Evolutionary conservation across 2,797 vertebrate species (phyloP).

Genomic region (Dermochelys coriacea): DNA sequence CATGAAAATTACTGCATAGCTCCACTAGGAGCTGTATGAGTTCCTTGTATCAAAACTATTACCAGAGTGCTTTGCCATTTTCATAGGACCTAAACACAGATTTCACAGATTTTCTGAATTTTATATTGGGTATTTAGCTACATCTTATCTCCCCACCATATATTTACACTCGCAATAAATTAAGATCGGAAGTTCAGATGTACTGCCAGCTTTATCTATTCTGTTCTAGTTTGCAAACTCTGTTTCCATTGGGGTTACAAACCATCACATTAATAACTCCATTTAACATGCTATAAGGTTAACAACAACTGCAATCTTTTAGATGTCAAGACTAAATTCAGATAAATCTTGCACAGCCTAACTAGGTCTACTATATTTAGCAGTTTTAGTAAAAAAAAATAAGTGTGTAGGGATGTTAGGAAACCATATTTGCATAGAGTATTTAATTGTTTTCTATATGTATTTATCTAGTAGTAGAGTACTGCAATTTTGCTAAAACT

Average conservation of each 20-base stretch:
- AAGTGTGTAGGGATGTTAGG: neutral
- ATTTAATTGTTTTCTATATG: neutral
- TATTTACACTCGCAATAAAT: neutral
- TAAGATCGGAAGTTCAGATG: slow-evolving; percentile 9
- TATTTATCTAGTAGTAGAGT: neutral
- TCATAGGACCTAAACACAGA: neutral
- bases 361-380: neutral
- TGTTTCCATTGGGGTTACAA: neutral
- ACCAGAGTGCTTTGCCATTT: neutral
- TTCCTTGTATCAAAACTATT: slow-evolving; percentile 22
- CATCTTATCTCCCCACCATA: neutral
- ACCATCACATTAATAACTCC: neutral
- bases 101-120: neutral
- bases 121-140: neutral
- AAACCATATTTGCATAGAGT: neutral
- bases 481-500: neutral
- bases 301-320: neutral
- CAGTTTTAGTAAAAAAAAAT: neutral
- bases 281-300: neutral
- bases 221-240: neutral
- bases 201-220: slow-evolving; percentile 11
- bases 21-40: slow-evolving; percentile 43
- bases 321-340: neutral
- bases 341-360: neutral
- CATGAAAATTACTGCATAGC: slow-evolving; percentile 43